Conservation (phyloP, 2,888 invertebrate genomes). For the Cotesia congregata region DNA sequence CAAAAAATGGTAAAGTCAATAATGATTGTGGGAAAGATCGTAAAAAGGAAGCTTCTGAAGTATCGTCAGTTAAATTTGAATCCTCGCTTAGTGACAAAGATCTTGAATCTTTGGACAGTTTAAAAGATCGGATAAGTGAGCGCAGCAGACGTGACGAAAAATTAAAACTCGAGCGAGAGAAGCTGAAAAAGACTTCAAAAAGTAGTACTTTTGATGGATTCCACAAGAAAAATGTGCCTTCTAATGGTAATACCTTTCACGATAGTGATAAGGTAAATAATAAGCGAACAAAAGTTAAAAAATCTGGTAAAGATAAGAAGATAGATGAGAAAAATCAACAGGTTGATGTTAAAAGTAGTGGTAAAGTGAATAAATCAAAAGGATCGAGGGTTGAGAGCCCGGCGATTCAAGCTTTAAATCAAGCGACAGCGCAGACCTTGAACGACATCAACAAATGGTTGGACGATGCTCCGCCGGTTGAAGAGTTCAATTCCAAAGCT, state of each 20-base stretch:
- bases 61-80: conserved; percentile 57
- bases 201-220: conserved; percentile 49
- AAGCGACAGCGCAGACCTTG: conserved; percentile 81
- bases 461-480: conserved; percentile 84
- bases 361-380: conserved; percentile 61
- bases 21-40: conserved; percentile 71
- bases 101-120: conserved; percentile 66
- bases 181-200: conserved; percentile 59
- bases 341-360: conserved; percentile 58
- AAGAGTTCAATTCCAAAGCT: conserved; percentile 83
- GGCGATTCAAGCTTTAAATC: conserved; percentile 78
- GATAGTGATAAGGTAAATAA: conserved; percentile 60
- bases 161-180: conserved; percentile 64
- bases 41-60: conserved; percentile 61
- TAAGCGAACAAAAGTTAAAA: conserved; percentile 63
- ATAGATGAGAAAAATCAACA: conserved; percentile 54
- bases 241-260: conserved; percentile 65
- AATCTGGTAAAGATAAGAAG: conserved; percentile 53
- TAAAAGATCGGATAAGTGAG: conserved; percentile 67
- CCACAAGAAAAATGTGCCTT: conserved; percentile 69
- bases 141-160: conserved; percentile 63
- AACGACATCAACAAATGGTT: conserved; percentile 89
- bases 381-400: conserved; percentile 68
- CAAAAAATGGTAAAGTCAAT: conserved; percentile 75
- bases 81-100: conserved; percentile 62